Percentiles rank a stretch among this genome's conserved stretches.
phyloP scores from a whole-genome alignment of 1,140 invertebrate species.

The Euwallacea similis region DNA sequence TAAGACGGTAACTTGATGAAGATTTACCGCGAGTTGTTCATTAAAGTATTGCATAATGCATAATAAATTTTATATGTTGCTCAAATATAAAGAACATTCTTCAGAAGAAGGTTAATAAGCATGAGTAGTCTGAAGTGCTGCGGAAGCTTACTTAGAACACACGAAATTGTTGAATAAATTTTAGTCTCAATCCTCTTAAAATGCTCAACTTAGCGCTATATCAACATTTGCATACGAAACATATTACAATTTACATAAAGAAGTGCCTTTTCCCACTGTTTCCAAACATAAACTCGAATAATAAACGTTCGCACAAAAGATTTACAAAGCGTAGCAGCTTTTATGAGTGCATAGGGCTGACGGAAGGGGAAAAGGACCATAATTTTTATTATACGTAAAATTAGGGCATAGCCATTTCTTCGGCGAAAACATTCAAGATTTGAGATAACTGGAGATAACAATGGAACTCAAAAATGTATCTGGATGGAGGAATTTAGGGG shows the following conservation, averaged over 20 bases:
- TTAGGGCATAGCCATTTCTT: too few relatives aligned
- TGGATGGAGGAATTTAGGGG: too few relatives aligned
- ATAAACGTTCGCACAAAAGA: slow-evolving; percentile 23
- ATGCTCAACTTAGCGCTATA: slow-evolving; percentile 21
- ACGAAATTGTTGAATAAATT: slow-evolving; percentile 6
- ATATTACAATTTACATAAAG: slow-evolving; percentile 33
- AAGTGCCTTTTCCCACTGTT: slow-evolving; percentile 16
- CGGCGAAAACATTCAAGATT: too few relatives aligned
- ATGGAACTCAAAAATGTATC: too few relatives aligned
- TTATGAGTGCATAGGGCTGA: slow-evolving; percentile 6
- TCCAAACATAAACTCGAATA: slow-evolving; percentile 19
- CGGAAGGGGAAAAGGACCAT: too few relatives aligned
- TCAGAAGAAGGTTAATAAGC: not conserved
- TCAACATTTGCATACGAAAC: slow-evolving; percentile 29
- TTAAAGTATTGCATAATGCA: not conserved
- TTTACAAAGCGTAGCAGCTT: slow-evolving; percentile 21
- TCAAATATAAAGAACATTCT: not conserved
- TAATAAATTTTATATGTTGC: not conserved
- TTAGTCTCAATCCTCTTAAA: slow-evolving; percentile 23
- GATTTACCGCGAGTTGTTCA: not conserved
- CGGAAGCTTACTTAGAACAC: not conserved
- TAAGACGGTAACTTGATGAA: slow-evolving; percentile 5
- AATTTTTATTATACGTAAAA: too few relatives aligned
- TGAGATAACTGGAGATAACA: too few relatives aligned
- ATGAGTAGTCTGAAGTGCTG: not conserved